Percentiles rank a stretch among this genome's conserved stretches.
Evolutionary conservation across 2,888 invertebrate genomes (phyloP).

Genomic region (Drosophila prolongata): DNA sequence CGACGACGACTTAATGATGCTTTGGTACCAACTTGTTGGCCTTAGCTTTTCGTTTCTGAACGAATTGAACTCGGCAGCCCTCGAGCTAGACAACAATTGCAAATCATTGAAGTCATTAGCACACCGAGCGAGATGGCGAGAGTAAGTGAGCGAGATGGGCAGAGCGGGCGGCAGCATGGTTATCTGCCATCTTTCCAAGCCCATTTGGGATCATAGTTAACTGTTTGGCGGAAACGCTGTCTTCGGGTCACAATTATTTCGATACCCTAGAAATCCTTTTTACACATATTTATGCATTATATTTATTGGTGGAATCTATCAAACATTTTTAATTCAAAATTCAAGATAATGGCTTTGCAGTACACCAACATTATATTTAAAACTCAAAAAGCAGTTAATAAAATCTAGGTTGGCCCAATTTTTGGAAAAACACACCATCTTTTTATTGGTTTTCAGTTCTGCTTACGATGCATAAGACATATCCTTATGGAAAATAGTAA

Average conservation of each 20-base stretch:
- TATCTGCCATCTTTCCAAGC: constrained; percentile 17
- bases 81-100: constrained; percentile 34
- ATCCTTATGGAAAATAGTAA: not conserved
- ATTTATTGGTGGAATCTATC: no score
- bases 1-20: constrained; percentile 67
- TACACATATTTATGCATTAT: no score
- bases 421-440: no score
- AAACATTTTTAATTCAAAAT: no score
- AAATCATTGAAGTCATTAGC: constrained; percentile 50
- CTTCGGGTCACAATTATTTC: not conserved
- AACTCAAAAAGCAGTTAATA: no score
- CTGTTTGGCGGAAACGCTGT: not conserved
- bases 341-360: no score
- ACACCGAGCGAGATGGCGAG: constrained; percentile 8
- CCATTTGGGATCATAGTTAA: constrained; percentile 10
- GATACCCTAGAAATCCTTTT: not conserved
- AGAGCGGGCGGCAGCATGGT: not conserved
- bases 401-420: no score
- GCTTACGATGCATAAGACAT: no score
- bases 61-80: constrained; percentile 29
- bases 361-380: no score
- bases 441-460: no score
- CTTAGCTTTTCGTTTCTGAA: constrained; percentile 10
- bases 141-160: not conserved
- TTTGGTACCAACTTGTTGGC: constrained; percentile 12